Conservation (phyloP, 2,113 vertebrate genomes). For the Mixornis gularis region DNA sequence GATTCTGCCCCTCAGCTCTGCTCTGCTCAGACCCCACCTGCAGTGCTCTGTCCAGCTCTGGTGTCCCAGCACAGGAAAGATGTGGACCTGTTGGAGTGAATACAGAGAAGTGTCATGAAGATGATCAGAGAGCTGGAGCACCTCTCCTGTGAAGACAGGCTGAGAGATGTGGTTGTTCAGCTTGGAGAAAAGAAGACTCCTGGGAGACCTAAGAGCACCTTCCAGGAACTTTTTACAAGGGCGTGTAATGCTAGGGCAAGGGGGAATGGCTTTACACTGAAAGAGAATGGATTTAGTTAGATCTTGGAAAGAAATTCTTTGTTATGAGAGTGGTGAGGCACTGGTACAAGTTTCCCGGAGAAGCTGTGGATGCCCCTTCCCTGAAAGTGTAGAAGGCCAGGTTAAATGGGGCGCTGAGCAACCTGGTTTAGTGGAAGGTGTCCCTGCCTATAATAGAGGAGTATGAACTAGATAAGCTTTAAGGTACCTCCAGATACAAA, state of each 20-base stretch:
- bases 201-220: not conserved
- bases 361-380: not conserved
- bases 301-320: not conserved
- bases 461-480: not conserved
- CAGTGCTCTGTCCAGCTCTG: not conserved
- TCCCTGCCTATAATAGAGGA: not conserved
- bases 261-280: not conserved
- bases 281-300: not conserved
- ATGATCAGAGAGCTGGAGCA: not conserved
- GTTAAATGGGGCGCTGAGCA: not conserved
- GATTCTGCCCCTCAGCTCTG: not conserved
- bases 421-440: not conserved
- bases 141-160: not conserved
- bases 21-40: not conserved
- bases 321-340: not conserved
- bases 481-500: not conserved
- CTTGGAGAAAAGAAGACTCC: not conserved
- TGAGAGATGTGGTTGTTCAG: not conserved
- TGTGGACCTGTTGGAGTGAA: not conserved
- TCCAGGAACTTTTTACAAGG: not conserved
- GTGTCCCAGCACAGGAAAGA: not conserved
- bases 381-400: not conserved
- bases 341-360: not conserved
- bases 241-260: fast-evolving
- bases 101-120: not conserved